Percentiles rank a stretch among this genome's conserved stretches.
Conservation (phyloP, 2,113 vertebrate species). For the Chamaetylas fuelleborni region DNA sequence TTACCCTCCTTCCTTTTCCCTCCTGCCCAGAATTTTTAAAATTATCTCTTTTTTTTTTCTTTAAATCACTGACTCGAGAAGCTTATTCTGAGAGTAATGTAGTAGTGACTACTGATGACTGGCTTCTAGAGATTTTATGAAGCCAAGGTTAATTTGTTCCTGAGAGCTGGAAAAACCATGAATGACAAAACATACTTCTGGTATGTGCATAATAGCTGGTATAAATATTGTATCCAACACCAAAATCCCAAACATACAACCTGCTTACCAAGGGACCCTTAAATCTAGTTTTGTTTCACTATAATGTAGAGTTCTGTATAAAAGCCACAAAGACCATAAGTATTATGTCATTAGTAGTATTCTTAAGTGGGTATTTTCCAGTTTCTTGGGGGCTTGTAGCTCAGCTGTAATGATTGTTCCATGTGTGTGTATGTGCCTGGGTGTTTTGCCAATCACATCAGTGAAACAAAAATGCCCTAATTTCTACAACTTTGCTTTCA, state of each 20-base stretch:
- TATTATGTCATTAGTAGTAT: neutral
- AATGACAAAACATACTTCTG: neutral
- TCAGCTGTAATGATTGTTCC: neutral
- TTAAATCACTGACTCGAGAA: neutral
- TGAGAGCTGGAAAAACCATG: neutral
- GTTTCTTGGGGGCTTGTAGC: constrained; percentile 7
- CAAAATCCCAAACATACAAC: neutral
- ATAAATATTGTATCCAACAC: neutral
- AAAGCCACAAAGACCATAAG: neutral
- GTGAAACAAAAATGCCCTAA: constrained; percentile 38
- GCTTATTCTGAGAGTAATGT: neutral
- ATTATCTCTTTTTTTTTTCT: neutral
- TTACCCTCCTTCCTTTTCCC: neutral
- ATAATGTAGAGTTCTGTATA: neutral
- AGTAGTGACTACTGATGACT: neutral
- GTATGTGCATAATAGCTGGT: neutral
- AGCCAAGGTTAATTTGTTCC: constrained; percentile 12
- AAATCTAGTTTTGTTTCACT: neutral
- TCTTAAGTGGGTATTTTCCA: constrained; percentile 15
- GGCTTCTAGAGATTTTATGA: neutral
- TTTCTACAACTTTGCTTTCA: constrained; percentile 53
- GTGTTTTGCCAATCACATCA: constrained; percentile 15
- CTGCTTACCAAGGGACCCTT: neutral
- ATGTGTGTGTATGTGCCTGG: neutral
- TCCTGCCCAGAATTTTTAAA: neutral